Evolutionary conservation across 2,113 vertebrate genomes (phyloP), one percentile per base, ranked within the genome.

Genomic region (Phalacrocorax brasilianus): DNA sequence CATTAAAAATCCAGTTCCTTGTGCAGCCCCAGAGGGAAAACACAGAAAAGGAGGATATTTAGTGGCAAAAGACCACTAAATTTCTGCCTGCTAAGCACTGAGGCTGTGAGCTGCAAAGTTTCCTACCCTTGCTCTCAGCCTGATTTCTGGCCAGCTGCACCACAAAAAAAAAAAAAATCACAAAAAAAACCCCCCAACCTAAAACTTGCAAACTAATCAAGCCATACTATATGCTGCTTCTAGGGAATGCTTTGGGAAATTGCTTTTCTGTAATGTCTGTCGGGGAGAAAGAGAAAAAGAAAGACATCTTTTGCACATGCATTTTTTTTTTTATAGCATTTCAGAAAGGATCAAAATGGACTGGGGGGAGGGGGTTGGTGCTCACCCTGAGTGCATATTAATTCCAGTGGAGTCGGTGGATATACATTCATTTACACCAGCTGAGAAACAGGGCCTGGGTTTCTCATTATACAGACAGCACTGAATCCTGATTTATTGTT

Each of bases 331-430:
- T 40, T 27, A 2, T 20, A 55, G 59, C 28, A 17, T 81, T 30
- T 8, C 40, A 20, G 59, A 49, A 12, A 40, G 22, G 33, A 26
- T 5, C 6, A 16, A 71, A 71, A 58, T 0, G 24, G 50, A 67
- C 49, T 0, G 0, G 28, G 42, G 18, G 22, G 30, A 45, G 17
- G 15, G 32, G 13, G 12, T 0, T 20, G 33, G 21, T 40, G 67
- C 30, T 85, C 24, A 49, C n/a, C 32, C 42, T 0, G 2, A 19
- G n/a, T 33, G 55, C 4, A 4, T 33, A 35, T 17, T 0, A 4
- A 33, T 22, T 45, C 52, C 71, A 61, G 85, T 35, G 63, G 86
- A 22, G 72, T 61, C 71, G 55, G 6, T 33, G 59, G 49, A 9
- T 40, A 16, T 14, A 2, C 23, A 14, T 33, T 20, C 66, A 55